Conservation (phyloP, 2,888 invertebrate species). For the Hymenopus coronatus region DNA sequence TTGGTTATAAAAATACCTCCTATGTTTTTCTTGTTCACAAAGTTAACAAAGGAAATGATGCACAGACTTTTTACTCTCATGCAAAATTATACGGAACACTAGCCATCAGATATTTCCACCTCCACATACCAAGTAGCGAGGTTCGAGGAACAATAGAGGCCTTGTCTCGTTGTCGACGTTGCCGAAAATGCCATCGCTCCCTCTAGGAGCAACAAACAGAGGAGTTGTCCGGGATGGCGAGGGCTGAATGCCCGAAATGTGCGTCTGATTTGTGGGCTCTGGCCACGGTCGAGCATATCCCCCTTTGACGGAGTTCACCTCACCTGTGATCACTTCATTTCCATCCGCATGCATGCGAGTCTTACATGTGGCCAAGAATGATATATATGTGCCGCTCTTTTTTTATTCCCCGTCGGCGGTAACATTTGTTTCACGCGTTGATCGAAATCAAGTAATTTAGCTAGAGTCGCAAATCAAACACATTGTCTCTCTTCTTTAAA, state of each 20-base stretch:
- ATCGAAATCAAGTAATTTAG: neutral
- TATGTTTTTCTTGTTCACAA: neutral
- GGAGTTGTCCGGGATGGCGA: neutral
- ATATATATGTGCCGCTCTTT: neutral
- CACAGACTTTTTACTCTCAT: neutral
- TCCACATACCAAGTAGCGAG: neutral
- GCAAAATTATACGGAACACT: neutral
- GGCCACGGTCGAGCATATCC: neutral
- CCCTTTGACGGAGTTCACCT: neutral
- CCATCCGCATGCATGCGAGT: neutral
- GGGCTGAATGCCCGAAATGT: conserved; percentile 5
- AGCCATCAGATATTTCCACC: neutral
- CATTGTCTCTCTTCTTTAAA: neutral
- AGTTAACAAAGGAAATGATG: neutral
- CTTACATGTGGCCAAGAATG: neutral
- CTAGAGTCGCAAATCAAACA: neutral
- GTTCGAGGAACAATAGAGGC: neutral
- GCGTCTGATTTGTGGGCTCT: neutral
- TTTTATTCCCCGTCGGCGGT: neutral
- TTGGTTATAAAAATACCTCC: neutral
- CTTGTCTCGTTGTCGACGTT: conserved; percentile 5
- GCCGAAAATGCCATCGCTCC: conserved; percentile 5
- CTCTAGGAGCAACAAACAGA: neutral
- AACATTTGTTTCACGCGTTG: neutral
- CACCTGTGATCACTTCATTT: conserved; percentile 18